Conservation (phyloP, 2,113 vertebrate genomes). For the Sander vitreus region DNA sequence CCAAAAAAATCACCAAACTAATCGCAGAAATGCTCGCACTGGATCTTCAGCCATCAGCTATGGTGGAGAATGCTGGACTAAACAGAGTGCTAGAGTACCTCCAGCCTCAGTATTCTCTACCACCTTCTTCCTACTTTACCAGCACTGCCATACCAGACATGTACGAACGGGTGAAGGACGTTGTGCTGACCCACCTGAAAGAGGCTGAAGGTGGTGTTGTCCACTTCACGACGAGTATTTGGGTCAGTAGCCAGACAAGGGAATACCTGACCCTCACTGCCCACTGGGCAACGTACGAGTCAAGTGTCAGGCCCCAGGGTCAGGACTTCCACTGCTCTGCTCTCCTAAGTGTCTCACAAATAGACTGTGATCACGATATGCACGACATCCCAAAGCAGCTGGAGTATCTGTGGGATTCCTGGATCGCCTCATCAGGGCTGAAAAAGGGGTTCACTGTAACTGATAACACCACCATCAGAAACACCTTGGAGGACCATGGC, state of each 20-base stretch:
- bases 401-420: slow-evolving; percentile 95
- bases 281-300: slow-evolving; percentile 95
- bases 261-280: slow-evolving; percentile 96
- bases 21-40: slow-evolving; percentile 98
- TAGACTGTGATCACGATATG: slow-evolving; percentile 93
- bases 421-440: slow-evolving; percentile 93
- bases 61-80: slow-evolving; percentile 95
- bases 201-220: slow-evolving; percentile 94
- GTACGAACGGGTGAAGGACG: slow-evolving; percentile 93
- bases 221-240: slow-evolving; percentile 96
- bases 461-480: slow-evolving; percentile 89
- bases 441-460: slow-evolving; percentile 95
- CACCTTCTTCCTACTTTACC: slow-evolving; percentile 94
- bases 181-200: slow-evolving; percentile 91
- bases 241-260: slow-evolving; percentile 95
- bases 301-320: slow-evolving; percentile 88
- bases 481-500: slow-evolving; percentile 90
- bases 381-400: slow-evolving; percentile 93
- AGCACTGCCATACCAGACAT: slow-evolving; percentile 96
- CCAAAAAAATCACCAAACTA: slow-evolving; percentile 98
- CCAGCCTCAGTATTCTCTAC: slow-evolving; percentile 94
- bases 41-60: slow-evolving; percentile 96
- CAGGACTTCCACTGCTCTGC: slow-evolving; percentile 96
- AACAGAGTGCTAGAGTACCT: slow-evolving; percentile 94
- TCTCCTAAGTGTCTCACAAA: slow-evolving; percentile 91